Conservation (phyloP, 2,797 vertebrate genomes). For the Squalus acanthias region DNA sequence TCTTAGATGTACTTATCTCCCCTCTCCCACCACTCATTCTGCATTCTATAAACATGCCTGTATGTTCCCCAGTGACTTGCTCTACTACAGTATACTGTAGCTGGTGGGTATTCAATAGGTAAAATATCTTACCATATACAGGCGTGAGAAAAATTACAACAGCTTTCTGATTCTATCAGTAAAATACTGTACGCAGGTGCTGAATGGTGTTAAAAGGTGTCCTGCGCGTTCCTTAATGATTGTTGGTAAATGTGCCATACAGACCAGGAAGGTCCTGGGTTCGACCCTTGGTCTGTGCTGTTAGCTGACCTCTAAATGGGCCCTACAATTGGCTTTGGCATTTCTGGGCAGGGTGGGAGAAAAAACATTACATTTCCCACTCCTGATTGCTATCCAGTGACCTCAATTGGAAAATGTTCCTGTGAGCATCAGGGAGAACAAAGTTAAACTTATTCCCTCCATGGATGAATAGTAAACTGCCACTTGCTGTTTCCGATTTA, state of each 20-base stretch:
- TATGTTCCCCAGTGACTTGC: not conserved
- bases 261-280: not conserved
- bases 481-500: not conserved
- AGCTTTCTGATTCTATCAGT: not conserved
- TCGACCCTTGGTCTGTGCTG: not conserved
- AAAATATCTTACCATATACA: not conserved
- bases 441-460: not conserved
- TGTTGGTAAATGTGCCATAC: not conserved
- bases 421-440: not conserved
- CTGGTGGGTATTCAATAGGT: not conserved
- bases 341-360: not conserved
- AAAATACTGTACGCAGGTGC: not conserved
- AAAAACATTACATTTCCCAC: not conserved
- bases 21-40: not conserved
- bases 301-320: not conserved
- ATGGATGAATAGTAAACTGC: not conserved
- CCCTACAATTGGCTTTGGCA: not conserved
- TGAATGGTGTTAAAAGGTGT: not conserved
- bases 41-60: not conserved
- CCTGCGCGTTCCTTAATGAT: not conserved
- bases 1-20: not conserved
- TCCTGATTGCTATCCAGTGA: not conserved
- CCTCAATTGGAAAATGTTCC: not conserved
- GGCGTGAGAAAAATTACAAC: not conserved
- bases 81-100: not conserved